Percentiles rank a stretch among this genome's conserved stretches.
phyloP scores from a whole-genome alignment of 1,140 invertebrate species.

The Elymnias hypermnestra region DNA sequence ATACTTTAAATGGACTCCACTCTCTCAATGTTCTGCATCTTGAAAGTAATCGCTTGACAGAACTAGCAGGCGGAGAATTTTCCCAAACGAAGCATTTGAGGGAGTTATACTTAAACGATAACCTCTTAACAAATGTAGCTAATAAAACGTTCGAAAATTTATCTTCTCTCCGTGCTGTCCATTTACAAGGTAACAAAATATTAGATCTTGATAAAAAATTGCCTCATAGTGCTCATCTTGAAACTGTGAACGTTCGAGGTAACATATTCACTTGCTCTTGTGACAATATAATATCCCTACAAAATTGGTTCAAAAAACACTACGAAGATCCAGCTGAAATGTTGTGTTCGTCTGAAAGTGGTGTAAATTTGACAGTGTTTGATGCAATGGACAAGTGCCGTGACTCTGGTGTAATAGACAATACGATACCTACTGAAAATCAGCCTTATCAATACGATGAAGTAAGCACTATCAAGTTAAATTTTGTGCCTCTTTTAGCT shows the following conservation, averaged over 20 bases:
- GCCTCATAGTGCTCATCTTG: conserved; percentile 80
- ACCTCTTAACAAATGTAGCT: conserved; percentile 82
- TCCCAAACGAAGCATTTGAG: conserved; percentile 83
- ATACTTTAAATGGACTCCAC: conserved; percentile 89
- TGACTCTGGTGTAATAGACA: conserved; percentile 83
- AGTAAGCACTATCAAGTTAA: conserved; percentile 78
- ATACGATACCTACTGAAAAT: conserved; percentile 82
- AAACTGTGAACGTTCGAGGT: conserved; percentile 79
- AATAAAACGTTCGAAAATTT: conserved; percentile 86
- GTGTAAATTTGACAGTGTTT: conserved; percentile 79
- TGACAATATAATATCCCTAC: conserved; percentile 77
- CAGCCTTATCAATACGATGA: conserved; percentile 73
- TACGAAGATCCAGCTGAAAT: conserved; percentile 81
- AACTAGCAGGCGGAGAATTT: conserved; percentile 86
- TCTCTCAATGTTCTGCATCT: conserved; percentile 86
- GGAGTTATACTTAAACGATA: conserved; percentile 90
- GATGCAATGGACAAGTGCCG: conserved; percentile 81
- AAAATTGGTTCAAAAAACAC: conserved; percentile 82
- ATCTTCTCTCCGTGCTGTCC: conserved; percentile 83
- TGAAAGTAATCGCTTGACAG: conserved; percentile 86
- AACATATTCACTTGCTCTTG: conserved; percentile 85
- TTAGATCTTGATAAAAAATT: conserved; percentile 84
- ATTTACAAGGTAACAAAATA: conserved; percentile 87
- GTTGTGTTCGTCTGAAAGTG: conserved; percentile 78
- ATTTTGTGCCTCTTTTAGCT: conserved; percentile 82